Percentiles rank a stretch among this genome's conserved stretches.
Evolutionary conservation across 2,797 vertebrate genomes (phyloP).

Genomic region (Aphelocoma californica): DNA sequence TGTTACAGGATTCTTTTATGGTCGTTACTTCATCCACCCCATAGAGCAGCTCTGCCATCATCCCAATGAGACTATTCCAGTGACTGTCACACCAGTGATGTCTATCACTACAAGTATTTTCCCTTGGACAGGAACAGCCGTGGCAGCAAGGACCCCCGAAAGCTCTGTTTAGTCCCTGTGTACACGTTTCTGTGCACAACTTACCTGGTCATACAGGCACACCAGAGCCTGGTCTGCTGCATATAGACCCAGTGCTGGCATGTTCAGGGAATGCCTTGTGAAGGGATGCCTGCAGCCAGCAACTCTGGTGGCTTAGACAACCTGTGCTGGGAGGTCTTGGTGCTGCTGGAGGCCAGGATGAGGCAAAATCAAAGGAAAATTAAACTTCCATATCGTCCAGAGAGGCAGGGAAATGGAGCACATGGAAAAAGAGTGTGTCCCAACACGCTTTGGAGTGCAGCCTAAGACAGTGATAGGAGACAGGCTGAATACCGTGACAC

Average conservation of each 20-base stretch:
- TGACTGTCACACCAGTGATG: neutral
- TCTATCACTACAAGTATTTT: neutral
- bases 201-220: neutral
- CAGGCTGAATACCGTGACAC: neutral
- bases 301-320: neutral
- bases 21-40: neutral
- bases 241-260: fast-evolving
- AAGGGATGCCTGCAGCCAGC: neutral
- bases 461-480: neutral
- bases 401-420: neutral
- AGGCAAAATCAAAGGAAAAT: neutral
- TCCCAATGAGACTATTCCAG: neutral
- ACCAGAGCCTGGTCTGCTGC: neutral
- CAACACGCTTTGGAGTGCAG: neutral
- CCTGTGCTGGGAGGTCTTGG: neutral
- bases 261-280: neutral
- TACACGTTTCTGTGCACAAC: neutral
- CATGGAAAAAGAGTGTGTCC: neutral
- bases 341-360: neutral
- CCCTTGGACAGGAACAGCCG: neutral
- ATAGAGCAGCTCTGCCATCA: neutral
- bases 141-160: neutral
- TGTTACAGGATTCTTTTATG: neutral
- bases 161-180: neutral
- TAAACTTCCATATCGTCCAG: neutral